A percentile compares a stretch with the other conserved stretches of the same genome.
Evolutionary conservation across 2,113 vertebrate genomes (phyloP).

Genomic region (Orthonyx spaldingii): DNA sequence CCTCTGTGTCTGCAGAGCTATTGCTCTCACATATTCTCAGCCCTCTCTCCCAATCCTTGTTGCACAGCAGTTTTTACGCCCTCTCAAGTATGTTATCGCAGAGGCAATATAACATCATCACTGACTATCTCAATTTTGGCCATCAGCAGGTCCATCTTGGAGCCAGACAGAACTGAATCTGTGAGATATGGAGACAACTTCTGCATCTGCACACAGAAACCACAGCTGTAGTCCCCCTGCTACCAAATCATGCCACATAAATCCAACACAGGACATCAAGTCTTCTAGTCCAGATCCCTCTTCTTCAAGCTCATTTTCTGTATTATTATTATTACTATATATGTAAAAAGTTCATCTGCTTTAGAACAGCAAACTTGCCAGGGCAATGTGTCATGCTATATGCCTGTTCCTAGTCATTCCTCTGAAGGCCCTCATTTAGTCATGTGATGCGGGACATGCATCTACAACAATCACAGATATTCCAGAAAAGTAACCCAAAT

Average conservation of each 20-base stretch:
- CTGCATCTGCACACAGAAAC: neutral
- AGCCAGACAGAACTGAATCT: neutral
- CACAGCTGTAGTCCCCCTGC: rapidly evolving
- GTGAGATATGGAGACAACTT: neutral
- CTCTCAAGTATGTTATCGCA: neutral
- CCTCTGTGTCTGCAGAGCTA: neutral
- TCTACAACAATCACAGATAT: neutral
- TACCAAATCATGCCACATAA: neutral
- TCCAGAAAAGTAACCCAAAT: neutral
- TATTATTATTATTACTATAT: neutral
- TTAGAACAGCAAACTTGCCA: neutral
- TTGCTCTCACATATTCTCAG: neutral
- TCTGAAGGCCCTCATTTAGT: neutral
- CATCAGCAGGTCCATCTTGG: neutral
- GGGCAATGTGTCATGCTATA: neutral
- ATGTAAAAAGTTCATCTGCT: neutral
- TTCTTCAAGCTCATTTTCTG: neutral
- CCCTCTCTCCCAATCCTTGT: neutral
- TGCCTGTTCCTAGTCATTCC: rapidly evolving
- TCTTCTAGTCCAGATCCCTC: neutral
- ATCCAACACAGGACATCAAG: neutral
- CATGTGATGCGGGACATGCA: neutral
- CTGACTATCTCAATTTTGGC: neutral
- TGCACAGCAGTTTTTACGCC: neutral
- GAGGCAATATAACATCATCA: rapidly evolving